Base-by-base conservation (phyloP, 2,797 vertebrate genomes). In the Amblyopsis hoosieri region DNA sequence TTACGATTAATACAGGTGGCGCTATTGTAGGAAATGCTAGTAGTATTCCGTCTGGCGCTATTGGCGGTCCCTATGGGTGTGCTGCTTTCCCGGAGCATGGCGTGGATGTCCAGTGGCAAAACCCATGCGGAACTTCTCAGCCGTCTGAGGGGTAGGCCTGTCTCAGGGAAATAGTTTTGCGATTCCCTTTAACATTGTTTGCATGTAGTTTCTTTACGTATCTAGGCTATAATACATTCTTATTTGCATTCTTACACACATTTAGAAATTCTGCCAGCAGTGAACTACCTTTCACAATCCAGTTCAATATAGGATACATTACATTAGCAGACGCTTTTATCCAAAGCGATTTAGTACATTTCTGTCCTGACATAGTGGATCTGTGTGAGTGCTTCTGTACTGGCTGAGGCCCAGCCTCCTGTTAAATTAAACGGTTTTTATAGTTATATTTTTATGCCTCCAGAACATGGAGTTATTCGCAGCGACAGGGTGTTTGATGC, bases 81-180 rank as follows among this genome's bases (percentile, higher is more conserved):
- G 79, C 88, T 96, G 75, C 88, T 95, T 15, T 92, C 94, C 74
- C 93, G 95, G 76, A 94, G 92, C 37, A 95, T 97, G 95, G 94
- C 95, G 63, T 97, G 95, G 95, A 95, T 95, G 9, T 96, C 96
- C 57, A 95, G 93, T 45, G 95, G 95, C 10, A 96, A 91, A 82
- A 95, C 95, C 0, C 91, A 97, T 48, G 47, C 87, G 9, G 95
- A 97, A 78, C 94, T 97, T 47, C 72, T 97, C 76, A 92, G 87
- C 82, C 94, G 95, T 52, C 94, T 97, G 1, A 92, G 89, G 70
- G 95, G 96, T 96, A 85, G 0, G 13, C 6, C 37, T 7, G 29
- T 58, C 3, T n/a, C 23, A 52, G n/a, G 45, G 1, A 23, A 17
- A 15, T 7, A 42, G 37, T 42, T 42, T 42, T 2, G 37, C 37